phyloP scores from a whole-genome alignment of 2,888 invertebrate species.

The Cantharis lateralis region DNA sequence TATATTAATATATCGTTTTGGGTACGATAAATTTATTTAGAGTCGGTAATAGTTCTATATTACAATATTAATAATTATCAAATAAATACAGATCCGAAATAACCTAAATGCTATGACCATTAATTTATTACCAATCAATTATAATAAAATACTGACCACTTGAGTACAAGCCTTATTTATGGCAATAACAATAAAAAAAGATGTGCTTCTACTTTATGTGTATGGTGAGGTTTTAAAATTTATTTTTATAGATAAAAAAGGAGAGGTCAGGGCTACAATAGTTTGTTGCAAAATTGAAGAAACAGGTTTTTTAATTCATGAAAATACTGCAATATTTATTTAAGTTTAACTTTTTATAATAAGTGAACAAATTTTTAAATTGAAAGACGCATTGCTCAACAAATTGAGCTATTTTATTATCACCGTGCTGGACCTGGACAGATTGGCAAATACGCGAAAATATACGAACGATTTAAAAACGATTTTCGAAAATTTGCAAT shows the following conservation, averaged over 20 bases:
- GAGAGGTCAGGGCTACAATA: background rate
- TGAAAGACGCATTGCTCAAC: constrained; percentile 48
- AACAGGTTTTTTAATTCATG: background rate
- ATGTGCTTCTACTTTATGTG: constrained; percentile 12
- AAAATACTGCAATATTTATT: background rate
- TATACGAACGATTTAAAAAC: constrained; percentile 39
- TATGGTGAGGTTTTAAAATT: background rate
- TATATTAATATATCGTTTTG: too few species aligned
- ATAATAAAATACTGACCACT: background rate
- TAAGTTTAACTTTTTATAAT: constrained; percentile 15
- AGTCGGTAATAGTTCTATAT: background rate
- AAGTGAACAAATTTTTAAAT: constrained; percentile 31
- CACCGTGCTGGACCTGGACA: constrained; percentile 45
- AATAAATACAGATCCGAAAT: background rate
- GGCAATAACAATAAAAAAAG: constrained; percentile 4
- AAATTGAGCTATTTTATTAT: constrained; percentile 50
- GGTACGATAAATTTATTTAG: background rate
- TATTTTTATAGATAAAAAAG: background rate
- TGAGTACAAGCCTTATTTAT: background rate
- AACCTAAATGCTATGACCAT: background rate
- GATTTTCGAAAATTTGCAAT: background rate
- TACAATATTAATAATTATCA: background rate
- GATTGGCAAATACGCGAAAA: constrained; percentile 36
- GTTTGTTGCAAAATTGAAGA: constrained; percentile 22
- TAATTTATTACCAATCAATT: background rate